Evolutionary conservation across 2,797 vertebrate species (phyloP).

Genomic region (Poecilia picta): DNA sequence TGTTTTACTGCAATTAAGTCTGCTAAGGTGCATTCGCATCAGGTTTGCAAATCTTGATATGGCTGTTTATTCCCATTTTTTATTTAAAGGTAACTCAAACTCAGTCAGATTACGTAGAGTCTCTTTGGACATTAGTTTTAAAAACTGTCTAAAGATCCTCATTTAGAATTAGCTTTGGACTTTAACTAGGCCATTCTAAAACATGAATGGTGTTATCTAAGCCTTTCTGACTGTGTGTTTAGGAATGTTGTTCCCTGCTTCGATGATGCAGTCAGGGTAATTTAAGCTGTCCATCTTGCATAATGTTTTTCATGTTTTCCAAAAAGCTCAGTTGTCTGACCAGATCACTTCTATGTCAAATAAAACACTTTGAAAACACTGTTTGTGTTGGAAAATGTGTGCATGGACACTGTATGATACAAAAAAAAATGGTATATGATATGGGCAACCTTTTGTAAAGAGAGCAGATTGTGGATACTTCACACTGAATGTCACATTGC

Average conservation of each 20-base stretch:
- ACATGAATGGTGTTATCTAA: background rate
- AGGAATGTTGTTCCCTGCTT: background rate
- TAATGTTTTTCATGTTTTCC: background rate
- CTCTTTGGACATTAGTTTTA: background rate
- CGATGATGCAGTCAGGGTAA: background rate
- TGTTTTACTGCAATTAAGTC: background rate
- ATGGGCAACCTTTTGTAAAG: slow-evolving; percentile 26
- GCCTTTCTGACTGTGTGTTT: background rate
- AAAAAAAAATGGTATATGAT: background rate
- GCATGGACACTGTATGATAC: background rate
- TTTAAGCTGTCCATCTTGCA: background rate
- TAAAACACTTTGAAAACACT: background rate
- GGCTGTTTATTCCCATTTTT: background rate
- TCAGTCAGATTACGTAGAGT: background rate
- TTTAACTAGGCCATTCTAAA: background rate
- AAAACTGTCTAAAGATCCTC: background rate
- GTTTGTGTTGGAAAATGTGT: background rate
- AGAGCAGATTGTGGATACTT: background rate
- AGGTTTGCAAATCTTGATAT: background rate
- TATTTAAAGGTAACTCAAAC: background rate
- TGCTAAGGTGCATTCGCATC: background rate
- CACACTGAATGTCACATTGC: slow-evolving; percentile 47
- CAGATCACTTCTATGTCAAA: background rate
- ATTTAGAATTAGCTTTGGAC: background rate
- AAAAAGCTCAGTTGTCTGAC: background rate